Percentiles rank a stretch among this genome's conserved stretches.
Evolutionary conservation across 2,797 vertebrate genomes (phyloP).

Genomic region (Neopelma chrysocephalum): DNA sequence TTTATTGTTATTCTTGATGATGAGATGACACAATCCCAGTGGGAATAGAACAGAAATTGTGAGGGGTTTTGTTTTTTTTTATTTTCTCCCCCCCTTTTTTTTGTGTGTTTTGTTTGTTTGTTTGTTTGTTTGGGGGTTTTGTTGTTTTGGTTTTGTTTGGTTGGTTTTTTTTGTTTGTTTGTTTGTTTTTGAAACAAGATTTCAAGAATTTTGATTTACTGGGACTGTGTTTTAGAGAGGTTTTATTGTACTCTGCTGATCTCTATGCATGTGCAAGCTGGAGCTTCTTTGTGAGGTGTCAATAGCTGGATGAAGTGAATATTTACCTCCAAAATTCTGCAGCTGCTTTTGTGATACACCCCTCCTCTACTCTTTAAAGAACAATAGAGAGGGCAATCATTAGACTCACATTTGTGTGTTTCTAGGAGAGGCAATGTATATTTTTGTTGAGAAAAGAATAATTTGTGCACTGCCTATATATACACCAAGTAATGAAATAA

Average conservation of each 20-base stretch:
- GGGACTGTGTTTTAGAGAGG: not conserved
- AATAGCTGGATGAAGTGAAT: not conserved
- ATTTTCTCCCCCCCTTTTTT: no score
- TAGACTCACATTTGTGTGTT: not conserved
- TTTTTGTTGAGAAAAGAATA: not conserved
- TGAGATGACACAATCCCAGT: not conserved
- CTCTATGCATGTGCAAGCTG: not conserved
- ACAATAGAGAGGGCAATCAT: not conserved
- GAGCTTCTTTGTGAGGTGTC: not conserved
- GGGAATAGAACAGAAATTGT: not conserved
- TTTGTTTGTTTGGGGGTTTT: not conserved
- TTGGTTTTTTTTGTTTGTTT: not conserved
- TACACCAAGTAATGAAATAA: not conserved
- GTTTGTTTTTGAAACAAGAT: not conserved
- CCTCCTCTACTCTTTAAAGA: not conserved
- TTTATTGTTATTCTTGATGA: constrained; percentile 54
- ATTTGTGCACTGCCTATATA: not conserved
- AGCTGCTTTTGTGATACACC: not conserved
- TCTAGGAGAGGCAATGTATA: not conserved
- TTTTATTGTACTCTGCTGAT: not conserved
- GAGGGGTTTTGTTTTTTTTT: not conserved
- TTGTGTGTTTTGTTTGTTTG: not conserved
- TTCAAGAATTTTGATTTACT: not conserved
- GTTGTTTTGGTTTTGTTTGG: not conserved
- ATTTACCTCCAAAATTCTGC: not conserved